A percentile compares a stretch with the other conserved stretches of the same genome.
Evolutionary conservation across 1,140 invertebrate genomes (phyloP).

Genomic region (Euwallacea similis): DNA sequence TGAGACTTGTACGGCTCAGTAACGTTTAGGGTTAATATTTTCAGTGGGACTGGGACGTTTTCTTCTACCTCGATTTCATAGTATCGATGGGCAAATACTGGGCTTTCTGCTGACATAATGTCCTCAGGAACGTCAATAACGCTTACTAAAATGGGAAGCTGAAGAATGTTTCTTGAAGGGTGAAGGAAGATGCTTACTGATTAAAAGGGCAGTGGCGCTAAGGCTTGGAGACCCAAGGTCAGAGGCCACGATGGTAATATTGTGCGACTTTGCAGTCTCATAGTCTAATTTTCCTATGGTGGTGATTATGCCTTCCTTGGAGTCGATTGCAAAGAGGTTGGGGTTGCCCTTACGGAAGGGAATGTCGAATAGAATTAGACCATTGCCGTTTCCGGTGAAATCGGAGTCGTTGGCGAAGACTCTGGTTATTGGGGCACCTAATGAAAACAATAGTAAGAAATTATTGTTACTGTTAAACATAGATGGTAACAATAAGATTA

Average conservation of each 20-base stretch:
- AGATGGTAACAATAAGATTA: background rate
- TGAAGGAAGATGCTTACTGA: conserved; percentile 37
- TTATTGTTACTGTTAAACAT: background rate
- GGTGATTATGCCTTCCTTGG: conserved; percentile 76
- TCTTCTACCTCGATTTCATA: conserved; percentile 78
- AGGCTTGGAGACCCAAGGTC: conserved; percentile 81
- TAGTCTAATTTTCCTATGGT: conserved; percentile 75
- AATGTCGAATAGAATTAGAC: conserved; percentile 74
- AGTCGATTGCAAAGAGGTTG: conserved; percentile 76
- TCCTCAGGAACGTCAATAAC: conserved; percentile 68
- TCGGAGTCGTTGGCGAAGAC: conserved; percentile 85
- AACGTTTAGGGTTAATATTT: conserved; percentile 70
- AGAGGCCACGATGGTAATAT: conserved; percentile 78
- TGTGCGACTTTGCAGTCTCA: conserved; percentile 66
- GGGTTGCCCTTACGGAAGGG: conserved; percentile 61
- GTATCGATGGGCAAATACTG: conserved; percentile 71
- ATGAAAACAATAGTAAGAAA: background rate
- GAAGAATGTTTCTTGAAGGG: background rate
- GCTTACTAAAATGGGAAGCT: conserved; percentile 54
- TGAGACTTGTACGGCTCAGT: conserved; percentile 61
- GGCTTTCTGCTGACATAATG: conserved; percentile 56
- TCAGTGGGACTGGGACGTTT: conserved; percentile 69
- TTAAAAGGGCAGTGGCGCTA: conserved; percentile 73
- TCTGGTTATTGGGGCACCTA: conserved; percentile 63
- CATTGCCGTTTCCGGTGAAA: conserved; percentile 80